These are phyloP conservation scores for Sphaerophoria rueppellii DNA, from an alignment of 2,888 invertebrate genomes.

Conservation along the genomic window DNA sequence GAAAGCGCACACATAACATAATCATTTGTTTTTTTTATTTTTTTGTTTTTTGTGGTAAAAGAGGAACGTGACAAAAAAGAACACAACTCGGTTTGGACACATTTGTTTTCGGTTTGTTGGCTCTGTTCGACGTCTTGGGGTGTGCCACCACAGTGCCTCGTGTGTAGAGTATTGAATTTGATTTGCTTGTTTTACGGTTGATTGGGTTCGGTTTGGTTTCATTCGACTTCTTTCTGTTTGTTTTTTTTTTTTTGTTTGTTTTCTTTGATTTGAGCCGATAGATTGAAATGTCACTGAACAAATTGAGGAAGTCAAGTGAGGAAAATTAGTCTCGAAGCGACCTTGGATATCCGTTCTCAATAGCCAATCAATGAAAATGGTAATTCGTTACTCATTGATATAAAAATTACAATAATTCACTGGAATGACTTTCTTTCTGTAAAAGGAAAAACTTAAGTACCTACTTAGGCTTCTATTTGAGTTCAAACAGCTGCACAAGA, in stretches of 20 bases:
- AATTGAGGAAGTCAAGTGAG: conserved; percentile 61
- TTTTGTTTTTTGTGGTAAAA: neutral
- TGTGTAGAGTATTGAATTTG: conserved; percentile 41
- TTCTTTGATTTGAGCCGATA: conserved; percentile 14
- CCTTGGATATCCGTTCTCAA: conserved; percentile 40
- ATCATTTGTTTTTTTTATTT: neutral
- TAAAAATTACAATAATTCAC: neutral
- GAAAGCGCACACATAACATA: conserved; percentile 17
- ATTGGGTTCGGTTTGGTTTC: conserved; percentile 51
- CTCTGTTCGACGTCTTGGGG: conserved; percentile 33
- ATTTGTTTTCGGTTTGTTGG: neutral
- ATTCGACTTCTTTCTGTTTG: too few species aligned
- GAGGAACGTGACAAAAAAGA: conserved; percentile 44
- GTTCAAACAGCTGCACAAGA: conserved; percentile 12
- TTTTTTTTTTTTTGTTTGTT: neutral
- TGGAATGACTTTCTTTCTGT: conserved; percentile 2
- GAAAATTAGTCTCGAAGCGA: conserved; percentile 6
- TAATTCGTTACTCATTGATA: conserved; percentile 23
- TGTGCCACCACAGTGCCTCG: conserved; percentile 52
- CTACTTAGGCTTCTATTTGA: neutral
- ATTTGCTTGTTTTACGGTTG: conserved; percentile 67
- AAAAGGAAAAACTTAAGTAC: conserved; percentile 3
- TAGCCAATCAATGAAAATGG: neutral
- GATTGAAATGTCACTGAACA: conserved; percentile 39
- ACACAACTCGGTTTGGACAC: conserved; percentile 49